phyloP scores from a whole-genome alignment of 2,797 vertebrate species.

The Oryzias sinensis region DNA sequence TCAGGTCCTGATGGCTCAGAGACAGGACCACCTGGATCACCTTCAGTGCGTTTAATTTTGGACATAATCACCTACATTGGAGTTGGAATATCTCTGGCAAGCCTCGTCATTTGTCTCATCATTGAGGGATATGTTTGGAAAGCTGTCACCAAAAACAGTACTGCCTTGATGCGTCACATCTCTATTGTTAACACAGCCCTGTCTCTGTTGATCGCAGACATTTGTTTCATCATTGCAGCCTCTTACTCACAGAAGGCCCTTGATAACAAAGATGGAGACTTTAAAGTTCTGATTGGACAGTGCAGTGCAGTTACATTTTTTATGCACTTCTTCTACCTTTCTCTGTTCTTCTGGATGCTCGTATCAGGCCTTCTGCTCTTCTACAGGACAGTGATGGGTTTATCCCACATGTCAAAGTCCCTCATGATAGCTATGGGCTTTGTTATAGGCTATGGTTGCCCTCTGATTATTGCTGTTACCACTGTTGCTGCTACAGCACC shows the following conservation, averaged over 20 bases:
- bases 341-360: constrained; percentile 94
- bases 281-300: constrained; percentile 26
- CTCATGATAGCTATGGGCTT: constrained; percentile 83
- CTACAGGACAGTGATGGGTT: constrained; percentile 85
- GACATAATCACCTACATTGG: constrained; percentile 84
- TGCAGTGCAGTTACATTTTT: constrained; percentile 87
- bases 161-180: constrained; percentile 87
- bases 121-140: constrained; percentile 89
- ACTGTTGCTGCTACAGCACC: constrained; percentile 85
- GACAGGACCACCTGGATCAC: no score
- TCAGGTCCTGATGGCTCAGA: no score
- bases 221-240: constrained; percentile 86
- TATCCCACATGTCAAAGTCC: constrained; percentile 84
- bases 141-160: constrained; percentile 84
- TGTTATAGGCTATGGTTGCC: constrained; percentile 83
- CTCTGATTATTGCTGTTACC: constrained; percentile 82
- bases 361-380: constrained; percentile 87
- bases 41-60: no score
- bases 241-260: constrained; percentile 47
- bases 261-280: constrained; percentile 37
- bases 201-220: constrained; percentile 84
- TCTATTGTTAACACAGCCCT: constrained; percentile 86
- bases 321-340: constrained; percentile 90
- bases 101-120: constrained; percentile 82
- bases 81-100: constrained; percentile 84